These are phyloP conservation scores for Labeo rohita DNA, from an alignment of 2,113 vertebrate genomes.

Conservation along the genomic window DNA sequence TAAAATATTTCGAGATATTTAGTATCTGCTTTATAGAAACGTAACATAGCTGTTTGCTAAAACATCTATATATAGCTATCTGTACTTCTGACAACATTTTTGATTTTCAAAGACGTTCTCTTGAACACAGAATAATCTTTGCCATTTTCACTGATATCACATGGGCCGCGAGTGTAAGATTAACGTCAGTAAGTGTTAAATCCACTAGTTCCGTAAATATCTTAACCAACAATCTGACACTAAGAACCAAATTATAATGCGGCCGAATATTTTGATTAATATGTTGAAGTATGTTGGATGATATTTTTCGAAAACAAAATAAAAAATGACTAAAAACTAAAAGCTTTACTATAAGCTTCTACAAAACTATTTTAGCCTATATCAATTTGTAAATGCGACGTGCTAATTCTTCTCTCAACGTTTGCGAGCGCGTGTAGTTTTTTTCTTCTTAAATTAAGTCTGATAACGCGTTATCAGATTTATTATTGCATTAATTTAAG, in stretches of 20 bases:
- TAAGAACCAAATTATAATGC: neutral
- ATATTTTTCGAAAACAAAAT: neutral
- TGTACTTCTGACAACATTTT: neutral
- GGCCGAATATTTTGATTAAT: neutral
- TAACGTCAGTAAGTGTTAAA: constrained; percentile 42
- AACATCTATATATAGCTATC: neutral
- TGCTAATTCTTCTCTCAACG: neutral
- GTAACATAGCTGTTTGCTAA: neutral
- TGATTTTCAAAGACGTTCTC: neutral
- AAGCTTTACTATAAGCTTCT: neutral
- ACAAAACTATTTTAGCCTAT: neutral
- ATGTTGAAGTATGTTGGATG: neutral
- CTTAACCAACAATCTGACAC: neutral
- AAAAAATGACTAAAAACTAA: neutral
- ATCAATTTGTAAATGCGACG: neutral
- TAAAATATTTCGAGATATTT: neutral
- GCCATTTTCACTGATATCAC: constrained; percentile 29
- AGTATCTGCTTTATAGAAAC: neutral
- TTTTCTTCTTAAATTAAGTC: neutral
- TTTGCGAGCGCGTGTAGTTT: neutral
- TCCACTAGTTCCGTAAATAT: neutral
- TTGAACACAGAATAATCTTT: neutral
- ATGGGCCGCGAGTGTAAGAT: constrained; percentile 30
- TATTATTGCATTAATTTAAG: neutral
- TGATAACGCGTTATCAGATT: neutral